Base-by-base conservation (phyloP, 1,140 invertebrate genomes). In the Aradophagus sp. region DNA sequence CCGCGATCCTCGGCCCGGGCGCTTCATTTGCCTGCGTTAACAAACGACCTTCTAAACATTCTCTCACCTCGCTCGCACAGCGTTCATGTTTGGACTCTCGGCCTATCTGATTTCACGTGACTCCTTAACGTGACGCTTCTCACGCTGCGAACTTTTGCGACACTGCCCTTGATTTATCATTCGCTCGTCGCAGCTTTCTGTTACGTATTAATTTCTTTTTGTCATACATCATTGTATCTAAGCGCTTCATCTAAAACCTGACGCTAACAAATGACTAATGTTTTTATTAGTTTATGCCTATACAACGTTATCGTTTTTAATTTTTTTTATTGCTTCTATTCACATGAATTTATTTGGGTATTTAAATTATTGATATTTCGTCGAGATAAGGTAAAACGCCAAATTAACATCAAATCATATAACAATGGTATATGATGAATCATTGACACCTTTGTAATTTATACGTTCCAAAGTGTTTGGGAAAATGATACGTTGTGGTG, bases 1-100 rank as follows among this genome's bases (percentile, higher is more conserved):
- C 11, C 31, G 45, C 19, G 34, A 26, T 44, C 41, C 42, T 16
- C 34, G 48, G 45, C 31, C 39, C 4, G 19, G 58, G 44, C 58
- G 48, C 70, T 53, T 73, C 53, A 59, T 73, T 68, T 68, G 31
- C 58, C 47, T 53, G 63, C 59, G 70, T 73, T 67, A 67, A 73
- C 58, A 68, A 67, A 73, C 63, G 70, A 62, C 66, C 66, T 70
- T 62, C 66, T 70, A 62, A 62, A 50, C 66, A 62, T 70, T 56
- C 50, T 67, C 63, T 53, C 52, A 58, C 58, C 53, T 67, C 52
- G 17, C 35, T 38, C 5, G 48, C 13, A 17, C 27, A 69, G 29
- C 52, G 38, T n/a, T n/a, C 17, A 27, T 42, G 20, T 56, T 47
- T 44, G 39, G n/a, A n/a, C n/a, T 42, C 62, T 59, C 53, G 52